These are phyloP conservation scores for Rhogogaster chlorosoma DNA, from an alignment of 2,888 invertebrate species.

Conservation along the genomic window DNA sequence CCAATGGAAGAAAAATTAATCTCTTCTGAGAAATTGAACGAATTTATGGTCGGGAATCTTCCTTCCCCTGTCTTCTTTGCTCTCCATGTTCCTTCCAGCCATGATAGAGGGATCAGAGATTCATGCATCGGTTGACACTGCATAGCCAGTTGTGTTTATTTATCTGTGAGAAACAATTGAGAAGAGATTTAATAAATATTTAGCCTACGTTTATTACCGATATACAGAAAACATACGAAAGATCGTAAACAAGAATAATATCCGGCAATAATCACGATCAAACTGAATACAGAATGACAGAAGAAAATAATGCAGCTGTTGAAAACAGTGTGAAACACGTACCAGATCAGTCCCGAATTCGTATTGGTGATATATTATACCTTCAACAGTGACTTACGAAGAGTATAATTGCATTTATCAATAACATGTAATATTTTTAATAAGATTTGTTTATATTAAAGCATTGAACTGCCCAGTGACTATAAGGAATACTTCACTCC, in stretches of 20 bases:
- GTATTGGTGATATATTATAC: background rate
- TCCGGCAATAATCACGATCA: background rate
- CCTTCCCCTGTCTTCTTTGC: conserved; percentile 79
- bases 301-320: background rate
- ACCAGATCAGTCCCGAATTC: background rate
- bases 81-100: conserved; percentile 82
- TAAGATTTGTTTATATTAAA: background rate
- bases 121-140: conserved; percentile 75
- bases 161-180: background rate
- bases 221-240: background rate
- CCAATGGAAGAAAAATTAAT: conserved; percentile 81
- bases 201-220: background rate
- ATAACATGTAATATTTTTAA: background rate
- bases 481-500: background rate
- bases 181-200: background rate
- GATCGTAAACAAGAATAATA: background rate
- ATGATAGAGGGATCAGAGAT: conserved; percentile 80
- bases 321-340: background rate
- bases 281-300: background rate
- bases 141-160: conserved; percentile 60
- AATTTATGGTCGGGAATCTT: conserved; percentile 80
- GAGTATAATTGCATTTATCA: background rate
- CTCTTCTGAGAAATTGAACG: conserved; percentile 81
- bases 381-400: background rate
- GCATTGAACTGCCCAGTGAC: background rate